Evolutionary conservation across 2,888 invertebrate species (phyloP).

Genomic region (Drosophila affinis): DNA sequence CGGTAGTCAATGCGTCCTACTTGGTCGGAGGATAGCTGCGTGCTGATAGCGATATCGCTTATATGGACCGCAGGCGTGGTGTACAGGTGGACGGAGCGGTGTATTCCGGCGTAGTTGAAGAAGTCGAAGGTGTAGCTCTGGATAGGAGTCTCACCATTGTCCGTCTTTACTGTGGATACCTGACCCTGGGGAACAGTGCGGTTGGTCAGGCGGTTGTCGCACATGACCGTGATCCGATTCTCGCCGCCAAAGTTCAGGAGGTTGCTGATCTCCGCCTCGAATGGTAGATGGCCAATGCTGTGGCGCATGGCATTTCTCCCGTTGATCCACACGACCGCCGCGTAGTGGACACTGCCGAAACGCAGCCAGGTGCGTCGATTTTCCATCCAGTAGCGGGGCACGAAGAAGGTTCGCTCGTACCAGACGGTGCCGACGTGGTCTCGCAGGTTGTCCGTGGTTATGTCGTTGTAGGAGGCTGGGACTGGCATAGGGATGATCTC

Average conservation of each 20-base stretch:
- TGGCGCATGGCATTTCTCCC: slow-evolving; percentile 91
- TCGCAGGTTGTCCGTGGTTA: slow-evolving; percentile 91
- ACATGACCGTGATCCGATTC: slow-evolving; percentile 94
- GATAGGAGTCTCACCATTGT: slow-evolving; percentile 86
- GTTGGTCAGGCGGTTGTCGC: slow-evolving; percentile 94
- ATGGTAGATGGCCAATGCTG: slow-evolving; percentile 97
- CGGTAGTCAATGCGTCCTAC: slow-evolving; percentile 84
- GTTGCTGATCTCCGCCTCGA: slow-evolving; percentile 92
- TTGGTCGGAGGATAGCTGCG: slow-evolving; percentile 86
- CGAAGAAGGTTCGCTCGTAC: slow-evolving; percentile 94
- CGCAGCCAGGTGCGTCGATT: slow-evolving; percentile 90
- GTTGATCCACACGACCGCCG: slow-evolving; percentile 95
- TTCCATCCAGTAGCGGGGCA: slow-evolving; percentile 89
- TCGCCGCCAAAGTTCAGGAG: slow-evolving; percentile 87
- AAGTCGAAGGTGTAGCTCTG: slow-evolving; percentile 97
- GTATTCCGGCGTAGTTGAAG: slow-evolving; percentile 99
- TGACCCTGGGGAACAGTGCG: slow-evolving; percentile 88
- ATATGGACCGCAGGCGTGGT: slow-evolving; percentile 93
- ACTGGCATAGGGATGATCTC: slow-evolving; percentile 95
- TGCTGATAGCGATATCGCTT: slow-evolving; percentile 92
- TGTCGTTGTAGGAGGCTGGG: slow-evolving; percentile 97
- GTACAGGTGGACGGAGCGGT: slow-evolving; percentile 94
- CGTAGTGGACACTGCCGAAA: slow-evolving; percentile 96
- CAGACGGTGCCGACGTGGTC: slow-evolving; percentile 98
- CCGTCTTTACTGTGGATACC: slow-evolving; percentile 82